A percentile compares a stretch with the other conserved stretches of the same genome.
Evolutionary conservation across 2,888 invertebrate genomes (phyloP).

Genomic region (Tethea ocularis): DNA sequence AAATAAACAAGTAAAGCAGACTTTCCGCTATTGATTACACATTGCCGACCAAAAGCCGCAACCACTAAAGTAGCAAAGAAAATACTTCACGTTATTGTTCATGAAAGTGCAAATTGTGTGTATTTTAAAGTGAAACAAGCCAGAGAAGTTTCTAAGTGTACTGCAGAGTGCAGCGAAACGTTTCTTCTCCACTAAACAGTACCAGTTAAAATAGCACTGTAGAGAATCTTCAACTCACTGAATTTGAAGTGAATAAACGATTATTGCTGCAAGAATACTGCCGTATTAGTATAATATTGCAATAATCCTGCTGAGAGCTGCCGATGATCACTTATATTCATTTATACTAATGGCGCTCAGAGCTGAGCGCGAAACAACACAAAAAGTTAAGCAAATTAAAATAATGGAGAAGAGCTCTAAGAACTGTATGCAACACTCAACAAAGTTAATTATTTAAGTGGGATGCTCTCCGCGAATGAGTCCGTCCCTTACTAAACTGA

Average conservation of each 20-base stretch:
- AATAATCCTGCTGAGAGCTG: not conserved
- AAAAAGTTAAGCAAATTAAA: not conserved
- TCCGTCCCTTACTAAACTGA: too few relatives aligned
- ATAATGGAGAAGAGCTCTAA: not conserved
- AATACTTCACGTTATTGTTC: not conserved
- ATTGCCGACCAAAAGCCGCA: not conserved
- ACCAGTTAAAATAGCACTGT: not conserved
- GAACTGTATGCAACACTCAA: not conserved
- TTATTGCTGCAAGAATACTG: not conserved
- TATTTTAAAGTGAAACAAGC: not conserved
- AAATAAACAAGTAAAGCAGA: not conserved
- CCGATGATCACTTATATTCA: not conserved
- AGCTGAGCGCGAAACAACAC: not conserved
- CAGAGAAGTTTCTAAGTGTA: not conserved
- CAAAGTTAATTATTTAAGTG: not conserved
- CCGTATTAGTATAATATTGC: constrained; percentile 2
- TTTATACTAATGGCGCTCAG: not conserved
- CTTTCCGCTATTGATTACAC: not conserved
- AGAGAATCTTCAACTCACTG: not conserved
- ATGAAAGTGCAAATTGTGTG: constrained; percentile 2
- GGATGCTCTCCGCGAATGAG: too few relatives aligned
- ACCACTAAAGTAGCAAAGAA: not conserved
- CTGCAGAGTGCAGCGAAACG: not conserved
- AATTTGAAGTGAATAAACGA: constrained; percentile 2
- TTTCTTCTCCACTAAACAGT: not conserved